Evolutionary conservation across 2,888 invertebrate species (phyloP).

Genomic region (Hylaea fasciaria): DNA sequence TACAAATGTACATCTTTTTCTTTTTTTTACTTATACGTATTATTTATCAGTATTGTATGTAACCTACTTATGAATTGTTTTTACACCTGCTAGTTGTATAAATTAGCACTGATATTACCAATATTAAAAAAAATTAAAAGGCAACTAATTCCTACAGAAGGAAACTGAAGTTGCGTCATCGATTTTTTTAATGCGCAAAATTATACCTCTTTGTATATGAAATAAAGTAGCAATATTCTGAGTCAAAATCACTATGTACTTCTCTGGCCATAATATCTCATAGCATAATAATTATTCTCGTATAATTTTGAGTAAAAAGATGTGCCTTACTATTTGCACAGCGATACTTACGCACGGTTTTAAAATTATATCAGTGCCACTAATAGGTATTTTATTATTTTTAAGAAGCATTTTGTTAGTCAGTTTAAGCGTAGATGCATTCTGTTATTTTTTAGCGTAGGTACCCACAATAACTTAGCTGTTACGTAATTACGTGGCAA

Average conservation of each 20-base stretch:
- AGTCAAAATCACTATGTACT: slow-evolving; percentile 29
- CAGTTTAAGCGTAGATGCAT: slow-evolving; percentile 67
- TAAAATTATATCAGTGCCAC: slow-evolving; percentile 72
- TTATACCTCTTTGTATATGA: slow-evolving; percentile 18
- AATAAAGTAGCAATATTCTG: slow-evolving; percentile 13
- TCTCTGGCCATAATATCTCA: slow-evolving; percentile 42
- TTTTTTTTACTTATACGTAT: slow-evolving; percentile 48
- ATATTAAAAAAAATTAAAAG: slow-evolving; percentile 26
- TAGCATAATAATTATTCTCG: slow-evolving; percentile 33
- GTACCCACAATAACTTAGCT: slow-evolving; percentile 36
- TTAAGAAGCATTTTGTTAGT: slow-evolving; percentile 75
- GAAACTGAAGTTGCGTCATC: slow-evolving; percentile 6
- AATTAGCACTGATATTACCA: slow-evolving; percentile 33
- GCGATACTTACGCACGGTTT: slow-evolving; percentile 42
- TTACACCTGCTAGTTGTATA: slow-evolving; percentile 31
- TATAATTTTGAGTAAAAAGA: slow-evolving; percentile 39
- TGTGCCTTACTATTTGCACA: slow-evolving; percentile 74
- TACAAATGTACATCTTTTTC: slow-evolving; percentile 34
- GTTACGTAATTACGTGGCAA: slow-evolving; percentile 33
- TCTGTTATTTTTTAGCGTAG: slow-evolving; percentile 57
- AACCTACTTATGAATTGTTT: slow-evolving; percentile 47
- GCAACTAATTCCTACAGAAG: slow-evolving; percentile 3
- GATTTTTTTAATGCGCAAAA: slow-evolving; percentile 16
- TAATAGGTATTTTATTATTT: slow-evolving; percentile 56
- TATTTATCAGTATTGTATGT: slow-evolving; percentile 68